Evolutionary conservation across 2,888 invertebrate species (phyloP).

Genomic region (Nomada fabriciana): DNA sequence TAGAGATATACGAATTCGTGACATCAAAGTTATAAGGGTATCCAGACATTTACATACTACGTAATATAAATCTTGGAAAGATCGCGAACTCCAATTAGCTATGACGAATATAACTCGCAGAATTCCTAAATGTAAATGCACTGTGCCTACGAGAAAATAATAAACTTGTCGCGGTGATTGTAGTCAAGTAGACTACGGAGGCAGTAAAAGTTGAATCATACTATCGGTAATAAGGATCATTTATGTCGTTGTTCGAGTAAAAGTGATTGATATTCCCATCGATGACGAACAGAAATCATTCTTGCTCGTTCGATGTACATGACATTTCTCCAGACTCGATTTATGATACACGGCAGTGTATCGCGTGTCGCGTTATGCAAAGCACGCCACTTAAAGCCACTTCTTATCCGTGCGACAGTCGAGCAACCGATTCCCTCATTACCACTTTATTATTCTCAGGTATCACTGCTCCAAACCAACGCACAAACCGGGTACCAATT

Average conservation of each 20-base stretch:
- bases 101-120: background rate
- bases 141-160: background rate
- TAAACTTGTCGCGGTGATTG: conserved; percentile 14
- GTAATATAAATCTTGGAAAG: background rate
- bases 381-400: conserved; percentile 32
- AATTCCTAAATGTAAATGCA: background rate
- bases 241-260: conserved; percentile 39
- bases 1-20: no score
- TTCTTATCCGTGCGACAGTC: conserved; percentile 19
- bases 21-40: no score
- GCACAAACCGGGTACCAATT: no score
- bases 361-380: conserved; percentile 58
- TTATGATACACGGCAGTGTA: conserved; percentile 48
- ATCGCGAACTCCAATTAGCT: background rate
- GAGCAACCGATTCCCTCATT: conserved; percentile 17
- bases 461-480: background rate
- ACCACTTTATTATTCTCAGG: background rate
- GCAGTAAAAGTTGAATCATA: conserved; percentile 26
- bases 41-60: no score
- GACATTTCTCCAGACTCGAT: conserved; percentile 37
- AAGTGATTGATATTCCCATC: conserved; percentile 53
- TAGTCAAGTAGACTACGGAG: conserved; percentile 29
- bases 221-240: conserved; percentile 47
- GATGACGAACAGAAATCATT: conserved; percentile 48
- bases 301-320: conserved; percentile 39